Conservation (phyloP, 2,113 vertebrate genomes). For the Sylvia atricapilla region DNA sequence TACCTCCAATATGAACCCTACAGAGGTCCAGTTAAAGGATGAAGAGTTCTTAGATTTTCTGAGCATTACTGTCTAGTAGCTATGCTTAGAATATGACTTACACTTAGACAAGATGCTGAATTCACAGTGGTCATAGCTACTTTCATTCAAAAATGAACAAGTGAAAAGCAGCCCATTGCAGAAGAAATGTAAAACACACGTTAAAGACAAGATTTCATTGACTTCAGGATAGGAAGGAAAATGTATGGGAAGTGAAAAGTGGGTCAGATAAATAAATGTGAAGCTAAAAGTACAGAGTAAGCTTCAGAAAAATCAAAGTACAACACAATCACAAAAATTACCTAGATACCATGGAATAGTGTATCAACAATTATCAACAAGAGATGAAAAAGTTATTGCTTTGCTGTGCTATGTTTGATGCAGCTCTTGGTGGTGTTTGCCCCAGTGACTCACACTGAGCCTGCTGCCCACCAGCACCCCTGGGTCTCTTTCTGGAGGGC, state of each 20-base stretch:
- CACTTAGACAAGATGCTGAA: background rate
- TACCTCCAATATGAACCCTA: background rate
- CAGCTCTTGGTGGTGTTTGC: background rate
- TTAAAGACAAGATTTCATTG: background rate
- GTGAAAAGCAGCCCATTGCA: background rate
- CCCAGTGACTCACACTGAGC: background rate
- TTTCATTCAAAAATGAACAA: background rate
- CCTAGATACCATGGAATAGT: background rate
- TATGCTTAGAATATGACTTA: background rate
- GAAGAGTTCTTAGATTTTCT: background rate
- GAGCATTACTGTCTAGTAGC: background rate
- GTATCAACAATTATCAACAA: background rate
- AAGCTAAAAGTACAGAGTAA: background rate
- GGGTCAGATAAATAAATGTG: background rate
- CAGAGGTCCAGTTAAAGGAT: background rate
- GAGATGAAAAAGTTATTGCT: background rate
- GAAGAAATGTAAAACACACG: background rate
- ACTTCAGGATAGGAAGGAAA: background rate
- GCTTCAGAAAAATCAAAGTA: background rate
- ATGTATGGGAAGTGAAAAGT: background rate
- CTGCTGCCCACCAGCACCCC: background rate
- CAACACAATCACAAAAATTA: background rate
- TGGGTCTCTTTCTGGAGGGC: background rate
- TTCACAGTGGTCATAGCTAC: background rate
- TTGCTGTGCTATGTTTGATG: background rate